These are phyloP conservation scores for Cebidichthys violaceus DNA, from an alignment of 2,113 vertebrate genomes.

Conservation along the genomic window DNA sequence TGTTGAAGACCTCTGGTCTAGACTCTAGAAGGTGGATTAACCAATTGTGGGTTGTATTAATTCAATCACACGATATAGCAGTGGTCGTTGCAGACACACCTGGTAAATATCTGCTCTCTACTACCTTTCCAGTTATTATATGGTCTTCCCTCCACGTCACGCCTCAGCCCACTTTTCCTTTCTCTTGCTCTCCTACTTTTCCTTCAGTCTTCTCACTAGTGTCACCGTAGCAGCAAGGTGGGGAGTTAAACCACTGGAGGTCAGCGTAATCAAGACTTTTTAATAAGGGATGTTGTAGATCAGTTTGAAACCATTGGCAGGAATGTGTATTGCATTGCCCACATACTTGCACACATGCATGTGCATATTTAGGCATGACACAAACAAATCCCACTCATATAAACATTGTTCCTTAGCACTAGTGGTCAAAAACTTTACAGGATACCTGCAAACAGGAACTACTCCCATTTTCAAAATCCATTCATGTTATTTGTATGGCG, in stretches of 20 bases:
- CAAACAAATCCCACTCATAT: not conserved
- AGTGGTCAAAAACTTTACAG: not conserved
- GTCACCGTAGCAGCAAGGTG: not conserved
- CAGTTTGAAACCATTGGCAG: not conserved
- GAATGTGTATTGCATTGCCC: not conserved
- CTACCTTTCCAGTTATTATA: not conserved
- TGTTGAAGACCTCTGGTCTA: too few relatives aligned
- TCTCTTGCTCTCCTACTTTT: not conserved
- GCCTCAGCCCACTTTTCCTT: not conserved
- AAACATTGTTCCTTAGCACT: not conserved
- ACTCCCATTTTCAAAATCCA: too few relatives aligned
- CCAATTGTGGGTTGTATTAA: not conserved
- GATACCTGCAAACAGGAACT: too few relatives aligned
- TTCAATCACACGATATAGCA: not conserved
- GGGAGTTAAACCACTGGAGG: not conserved
- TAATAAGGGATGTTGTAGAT: not conserved
- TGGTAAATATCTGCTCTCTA: not conserved
- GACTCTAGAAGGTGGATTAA: too few relatives aligned
- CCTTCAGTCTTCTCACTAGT: not conserved
- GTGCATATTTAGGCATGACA: not conserved
- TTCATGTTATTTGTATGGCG: too few relatives aligned
- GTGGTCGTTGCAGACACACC: not conserved
- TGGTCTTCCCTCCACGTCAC: not conserved
- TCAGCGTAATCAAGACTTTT: not conserved
- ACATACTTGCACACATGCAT: not conserved